Base-by-base conservation (phyloP, 37 sponge, comb jelly and placozoan genomes). In the Axinella damicornis region DNA sequence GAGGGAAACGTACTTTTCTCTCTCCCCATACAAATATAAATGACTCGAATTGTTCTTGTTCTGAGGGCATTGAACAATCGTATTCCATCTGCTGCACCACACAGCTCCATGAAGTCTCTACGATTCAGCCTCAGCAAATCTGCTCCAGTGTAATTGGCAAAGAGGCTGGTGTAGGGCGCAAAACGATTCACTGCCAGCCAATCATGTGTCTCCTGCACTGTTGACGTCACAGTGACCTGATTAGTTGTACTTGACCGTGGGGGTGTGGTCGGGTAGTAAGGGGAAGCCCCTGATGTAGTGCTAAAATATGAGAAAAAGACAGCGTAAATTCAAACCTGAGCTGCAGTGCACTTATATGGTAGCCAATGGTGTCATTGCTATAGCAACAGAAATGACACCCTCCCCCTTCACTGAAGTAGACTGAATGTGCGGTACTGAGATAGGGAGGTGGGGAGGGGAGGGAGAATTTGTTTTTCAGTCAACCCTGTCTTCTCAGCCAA, bases 21-120 rank as follows among this genome's bases (percentile, higher is more conserved):
- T 53, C 30, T n/a, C 40, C 36, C 59, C 60, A 71, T 18, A 27
- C 40, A 22, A 33, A 57, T 32, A 57, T 81, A 81, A 19, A 81
- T 5, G 17, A 32, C 41, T 37, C 34, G 33, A 11, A 81, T 19
- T 9, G 82, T 70, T 68, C 69, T 62, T 4, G 24, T 57, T 21
- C 79, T 80, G 0, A 93, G 65, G 11, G 80, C 57, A 39, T 93
- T 88, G 52, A 55, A 84, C 9, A 93, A 63, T 52, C 93, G 60
- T 21, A 93, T 93, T 0, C 93, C 93, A n/a, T 93, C 89, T 17
- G 81, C 93, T 19, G 80, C 54, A 0, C 93, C 93, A 69, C 85
- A 85, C 28, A 93, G 56, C 2, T 93, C 87, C 63, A 77, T 76
- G 24, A 93, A 67, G 56, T 93, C 93, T 27, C 63, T 68, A 11